phyloP scores from a whole-genome alignment of 2,888 invertebrate species.

The Sarcophaga variegata region DNA sequence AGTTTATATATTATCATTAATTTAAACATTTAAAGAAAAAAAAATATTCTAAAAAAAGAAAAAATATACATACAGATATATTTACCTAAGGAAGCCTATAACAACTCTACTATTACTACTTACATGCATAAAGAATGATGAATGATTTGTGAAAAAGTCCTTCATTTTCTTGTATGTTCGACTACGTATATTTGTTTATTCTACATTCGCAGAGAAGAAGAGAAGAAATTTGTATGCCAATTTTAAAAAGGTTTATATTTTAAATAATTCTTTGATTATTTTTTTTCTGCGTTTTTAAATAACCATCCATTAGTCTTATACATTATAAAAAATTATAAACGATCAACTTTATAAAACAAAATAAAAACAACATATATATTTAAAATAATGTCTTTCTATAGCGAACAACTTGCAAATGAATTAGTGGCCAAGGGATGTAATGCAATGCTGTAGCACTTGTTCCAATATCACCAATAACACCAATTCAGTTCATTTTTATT shows the following conservation, averaged over 20 bases:
- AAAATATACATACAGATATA: conserved; percentile 12
- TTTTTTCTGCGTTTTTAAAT: conserved; percentile 13
- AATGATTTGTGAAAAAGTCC: neutral
- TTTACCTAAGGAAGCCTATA: conserved; percentile 32
- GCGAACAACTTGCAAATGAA: too few relatives aligned
- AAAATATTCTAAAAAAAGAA: conserved; percentile 33
- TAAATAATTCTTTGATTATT: conserved; percentile 12
- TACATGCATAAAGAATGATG: neutral
- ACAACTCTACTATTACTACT: conserved; percentile 20
- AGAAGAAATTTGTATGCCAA: neutral
- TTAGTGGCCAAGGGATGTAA: too few relatives aligned
- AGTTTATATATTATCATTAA: conserved; percentile 56
- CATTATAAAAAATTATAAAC: conserved; percentile 36
- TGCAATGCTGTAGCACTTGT: too few relatives aligned
- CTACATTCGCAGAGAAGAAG: neutral
- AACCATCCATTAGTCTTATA: conserved; percentile 58
- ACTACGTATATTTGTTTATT: conserved; percentile 3
- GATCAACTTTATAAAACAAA: conserved; percentile 52
- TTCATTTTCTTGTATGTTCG: neutral
- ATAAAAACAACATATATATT: conserved; percentile 38
- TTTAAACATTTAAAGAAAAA: conserved; percentile 30
- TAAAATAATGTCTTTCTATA: conserved; percentile 8
- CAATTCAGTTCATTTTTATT: too few relatives aligned
- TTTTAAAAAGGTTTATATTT: conserved; percentile 6
- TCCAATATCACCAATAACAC: too few relatives aligned